Conservation (phyloP, 2,797 vertebrate genomes). For the Parauchenoglanis punctatus region DNA sequence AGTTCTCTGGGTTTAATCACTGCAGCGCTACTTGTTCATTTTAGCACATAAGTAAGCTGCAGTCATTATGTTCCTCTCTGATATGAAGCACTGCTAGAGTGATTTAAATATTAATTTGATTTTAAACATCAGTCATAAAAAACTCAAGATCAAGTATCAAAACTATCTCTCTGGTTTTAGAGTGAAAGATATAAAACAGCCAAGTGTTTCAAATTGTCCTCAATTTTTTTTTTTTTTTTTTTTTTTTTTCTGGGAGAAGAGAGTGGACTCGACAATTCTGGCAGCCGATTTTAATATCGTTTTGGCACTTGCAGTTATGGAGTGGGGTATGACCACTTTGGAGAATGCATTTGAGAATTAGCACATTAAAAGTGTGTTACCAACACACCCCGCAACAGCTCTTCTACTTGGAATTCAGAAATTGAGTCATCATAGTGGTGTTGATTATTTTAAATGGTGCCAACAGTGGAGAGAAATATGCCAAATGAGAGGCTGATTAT, state of each 20-base stretch:
- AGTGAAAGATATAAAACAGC: slow-evolving; percentile 39
- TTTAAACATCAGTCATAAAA: slow-evolving; percentile 41
- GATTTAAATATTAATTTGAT: slow-evolving; percentile 54
- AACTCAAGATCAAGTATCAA: slow-evolving; percentile 49
- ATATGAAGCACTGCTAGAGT: slow-evolving; percentile 33
- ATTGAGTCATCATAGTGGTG: slow-evolving; percentile 60
- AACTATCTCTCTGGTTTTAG: slow-evolving; percentile 44
- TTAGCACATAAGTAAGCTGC: slow-evolving; percentile 32
- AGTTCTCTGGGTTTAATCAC: slow-evolving; percentile 27
- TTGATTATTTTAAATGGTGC: slow-evolving; percentile 62
- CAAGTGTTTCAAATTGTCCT: slow-evolving; percentile 52
- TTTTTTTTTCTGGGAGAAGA: slow-evolving; percentile 40
- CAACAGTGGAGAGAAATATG: slow-evolving; percentile 55
- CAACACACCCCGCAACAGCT: slow-evolving; percentile 60
- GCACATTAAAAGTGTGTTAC: slow-evolving; percentile 63
- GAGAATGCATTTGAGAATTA: slow-evolving; percentile 61
- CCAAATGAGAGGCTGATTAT: slow-evolving; percentile 64
- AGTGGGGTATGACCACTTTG: slow-evolving; percentile 55
- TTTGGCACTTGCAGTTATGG: slow-evolving; percentile 57
- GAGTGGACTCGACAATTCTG: slow-evolving; percentile 46
- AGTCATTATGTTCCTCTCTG: slow-evolving; percentile 7
- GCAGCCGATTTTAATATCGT: slow-evolving; percentile 57
- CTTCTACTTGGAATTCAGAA: slow-evolving; percentile 57
- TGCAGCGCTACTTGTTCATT: slow-evolving; percentile 23
- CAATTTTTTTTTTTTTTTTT: not conserved